Evolutionary conservation across 1,140 invertebrate species (phyloP), one percentile per base, ranked within the genome.

Genomic region (Calephelis virginiensis): DNA sequence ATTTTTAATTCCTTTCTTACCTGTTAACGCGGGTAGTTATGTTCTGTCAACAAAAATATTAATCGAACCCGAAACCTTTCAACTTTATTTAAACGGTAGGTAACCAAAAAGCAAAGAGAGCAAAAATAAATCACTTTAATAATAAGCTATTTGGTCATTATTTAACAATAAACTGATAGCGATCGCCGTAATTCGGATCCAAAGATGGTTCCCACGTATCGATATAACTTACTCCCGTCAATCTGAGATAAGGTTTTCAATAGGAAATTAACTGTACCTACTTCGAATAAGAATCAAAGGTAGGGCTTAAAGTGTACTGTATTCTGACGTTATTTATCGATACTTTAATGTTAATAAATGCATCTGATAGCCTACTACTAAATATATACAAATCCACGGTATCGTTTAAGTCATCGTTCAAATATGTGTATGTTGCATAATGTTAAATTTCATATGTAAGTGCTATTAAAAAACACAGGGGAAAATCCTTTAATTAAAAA

Each of bases 131-230:
- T 11, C 5, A 28, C 12, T 56, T 28, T 37, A 5, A 56, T 28
- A 56, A 37, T 37, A 56, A 37, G 10, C 53, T 47, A 49, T 63
- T n/a, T n/a, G 48, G 49, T 0, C 11, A 47, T 63, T 37, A 49
- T 48, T 63, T 48, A 63, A 48, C 62, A 63, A 63, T 63, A 63
- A 63, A 63, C 46, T 48, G 62, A 86, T 87, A 86, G 63, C 62
- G 74, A 85, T 87, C 84, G 66, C 76, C 78, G 83, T 88, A 90
- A 87, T 87, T 81, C 83, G 83, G 72, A 80, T 76, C 71, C 77
- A 64, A 78, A 80, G 76, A 83, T 68, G 77, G 76, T 86, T 89
- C 87, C 80, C 86, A 90, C 83, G 86, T 81, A 81, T 74, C 69
- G 68, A 78, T 82, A 77, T 81, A 70, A 78, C 75, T 72, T 46